Evolutionary conservation across 2,888 invertebrate genomes (phyloP), one percentile per base, ranked within the genome.

Genomic region (Cerceris rybyensis): DNA sequence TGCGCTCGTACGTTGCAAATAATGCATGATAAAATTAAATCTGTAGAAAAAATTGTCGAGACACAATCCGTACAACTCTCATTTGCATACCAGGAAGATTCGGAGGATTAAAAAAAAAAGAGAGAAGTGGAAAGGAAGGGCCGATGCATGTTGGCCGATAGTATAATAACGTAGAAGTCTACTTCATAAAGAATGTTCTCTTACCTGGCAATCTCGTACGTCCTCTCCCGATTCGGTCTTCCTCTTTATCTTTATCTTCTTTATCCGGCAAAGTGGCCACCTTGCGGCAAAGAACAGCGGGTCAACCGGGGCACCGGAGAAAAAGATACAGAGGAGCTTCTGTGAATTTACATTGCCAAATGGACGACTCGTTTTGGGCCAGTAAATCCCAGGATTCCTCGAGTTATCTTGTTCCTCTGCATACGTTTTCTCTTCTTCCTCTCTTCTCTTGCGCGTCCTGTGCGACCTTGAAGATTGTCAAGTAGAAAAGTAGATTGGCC

Each of bases 131-230:
- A n/a, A 17, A 55, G 14, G 59, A n/a, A 50, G 17, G 49, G 14
- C 54, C 17, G 87, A 87, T 89, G 89, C 89, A 89, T 90, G 90
- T 89, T 87, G 86, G 68, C 84, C 86, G 90, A 90, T 91, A 90
- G 89, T 90, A 90, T 89, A 90, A 90, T 90, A 91, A 90, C 89
- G 89, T 88, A 90, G 81, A 85, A 85, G 90, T 88, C 91, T 84
- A 92, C 90, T 92, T 90, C 91, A 91, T 92, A 91, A 92, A 92
- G 88, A 87, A 89, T 86, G 83, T 83, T 78, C 86, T 75, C 63
- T 63, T 78, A 69, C 67, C 70, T 74, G 59, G 71, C 77, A 75
- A 78, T 63, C 78, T 77, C 81, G 83, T 84, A 78, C 81, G 72
- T 84, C 73, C 70, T 72, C 71, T 60, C 74, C 59, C 73, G 66